These are phyloP conservation scores for Parasteatoda tepidariorum DNA, from an alignment of 1,140 invertebrate species.

Conservation along the genomic window DNA sequence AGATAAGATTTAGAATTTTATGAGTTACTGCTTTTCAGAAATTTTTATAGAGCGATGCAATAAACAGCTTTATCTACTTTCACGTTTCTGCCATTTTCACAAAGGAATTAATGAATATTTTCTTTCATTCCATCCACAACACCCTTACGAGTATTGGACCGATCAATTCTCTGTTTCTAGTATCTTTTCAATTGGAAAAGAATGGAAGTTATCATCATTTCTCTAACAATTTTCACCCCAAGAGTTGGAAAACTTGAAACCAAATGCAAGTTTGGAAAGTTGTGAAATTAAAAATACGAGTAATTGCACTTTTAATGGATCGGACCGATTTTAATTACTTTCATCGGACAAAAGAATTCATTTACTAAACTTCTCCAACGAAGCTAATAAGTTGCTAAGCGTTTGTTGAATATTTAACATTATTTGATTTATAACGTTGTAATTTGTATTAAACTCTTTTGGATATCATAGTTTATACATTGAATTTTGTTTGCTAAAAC, in stretches of 20 bases:
- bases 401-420: too few relatives aligned
- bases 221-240: too few relatives aligned
- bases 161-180: background rate
- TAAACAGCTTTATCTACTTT: conserved; percentile 49
- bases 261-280: background rate
- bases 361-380: too few relatives aligned
- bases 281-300: conserved; percentile 50
- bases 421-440: too few relatives aligned
- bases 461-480: too few relatives aligned
- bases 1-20: conserved; percentile 49
- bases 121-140: conserved; percentile 30
- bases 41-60: conserved; percentile 35
- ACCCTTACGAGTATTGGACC: too few relatives aligned
- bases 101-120: conserved; percentile 56
- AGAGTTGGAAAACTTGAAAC: background rate
- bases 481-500: too few relatives aligned
- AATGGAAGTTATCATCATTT: background rate
- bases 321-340: background rate
- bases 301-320: conserved; percentile 52
- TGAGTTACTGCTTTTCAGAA: conserved; percentile 34
- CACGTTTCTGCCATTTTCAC: conserved; percentile 1
- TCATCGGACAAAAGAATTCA: too few relatives aligned
- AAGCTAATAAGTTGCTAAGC: too few relatives aligned
- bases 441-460: too few relatives aligned
- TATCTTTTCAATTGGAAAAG: background rate